Evolutionary conservation across 2,888 invertebrate genomes (phyloP).

Genomic region (Helleia helle): DNA sequence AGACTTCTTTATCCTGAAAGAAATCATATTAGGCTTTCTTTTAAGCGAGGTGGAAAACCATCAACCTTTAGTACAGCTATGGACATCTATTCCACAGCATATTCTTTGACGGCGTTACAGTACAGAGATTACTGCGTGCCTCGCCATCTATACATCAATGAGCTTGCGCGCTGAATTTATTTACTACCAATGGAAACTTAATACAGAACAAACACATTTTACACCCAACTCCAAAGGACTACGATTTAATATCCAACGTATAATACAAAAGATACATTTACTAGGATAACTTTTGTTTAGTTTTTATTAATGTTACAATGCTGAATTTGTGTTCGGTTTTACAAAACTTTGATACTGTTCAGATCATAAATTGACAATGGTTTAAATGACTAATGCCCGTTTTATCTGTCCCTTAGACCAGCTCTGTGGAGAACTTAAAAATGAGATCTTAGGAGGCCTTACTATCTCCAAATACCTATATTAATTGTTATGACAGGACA

Average conservation of each 20-base stretch:
- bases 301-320: constrained; percentile 8
- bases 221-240: constrained; percentile 16
- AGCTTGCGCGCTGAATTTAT: constrained; percentile 53
- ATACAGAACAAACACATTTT: constrained; percentile 18
- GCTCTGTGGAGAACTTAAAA: too few species aligned
- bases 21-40: too few species aligned
- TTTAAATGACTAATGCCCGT: neutral
- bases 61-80: neutral
- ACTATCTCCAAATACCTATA: too few species aligned
- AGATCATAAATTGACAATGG: too few species aligned
- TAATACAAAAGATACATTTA: constrained; percentile 27
- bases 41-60: too few species aligned
- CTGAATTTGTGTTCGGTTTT: constrained; percentile 5
- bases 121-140: constrained; percentile 41
- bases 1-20: too few species aligned
- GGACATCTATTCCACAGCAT: constrained; percentile 12
- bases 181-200: constrained; percentile 49
- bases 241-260: constrained; percentile 22
- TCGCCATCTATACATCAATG: constrained; percentile 58
- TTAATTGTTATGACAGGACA: too few species aligned
- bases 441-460: too few species aligned
- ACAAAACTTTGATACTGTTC: too few species aligned
- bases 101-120: constrained; percentile 40
- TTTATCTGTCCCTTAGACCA: too few species aligned
- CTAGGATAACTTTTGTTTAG: constrained; percentile 17